Conservation (phyloP, 2,797 vertebrate genomes). For the Pristis pectinata region DNA sequence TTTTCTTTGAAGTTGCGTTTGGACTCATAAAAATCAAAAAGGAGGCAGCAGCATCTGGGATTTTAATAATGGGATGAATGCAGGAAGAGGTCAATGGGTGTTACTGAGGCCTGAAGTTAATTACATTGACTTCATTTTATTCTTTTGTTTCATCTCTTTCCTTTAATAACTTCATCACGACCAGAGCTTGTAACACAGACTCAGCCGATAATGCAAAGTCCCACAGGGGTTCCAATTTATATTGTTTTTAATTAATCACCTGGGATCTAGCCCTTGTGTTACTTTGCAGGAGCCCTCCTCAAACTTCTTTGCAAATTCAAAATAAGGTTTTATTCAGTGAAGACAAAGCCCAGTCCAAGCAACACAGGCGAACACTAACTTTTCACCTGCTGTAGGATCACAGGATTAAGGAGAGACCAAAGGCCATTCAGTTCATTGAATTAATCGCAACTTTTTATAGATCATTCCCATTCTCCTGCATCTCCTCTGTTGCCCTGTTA, state of each 20-base stretch:
- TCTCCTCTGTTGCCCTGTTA: too few species aligned
- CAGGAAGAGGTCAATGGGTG: not conserved
- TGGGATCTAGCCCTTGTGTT: not conserved
- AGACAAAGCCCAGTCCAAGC: not conserved
- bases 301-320: not conserved
- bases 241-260: not conserved
- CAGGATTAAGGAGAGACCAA: too few species aligned
- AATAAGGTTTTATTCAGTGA: not conserved
- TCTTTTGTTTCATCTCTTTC: slow-evolving; percentile 33
- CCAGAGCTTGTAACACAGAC: slow-evolving; percentile 9
- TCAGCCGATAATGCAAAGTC: not conserved
- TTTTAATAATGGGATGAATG: slow-evolving; percentile 4
- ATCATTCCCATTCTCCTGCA: too few species aligned
- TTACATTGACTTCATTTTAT: slow-evolving; percentile 27
- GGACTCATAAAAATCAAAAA: slow-evolving; percentile 33
- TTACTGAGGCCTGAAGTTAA: slow-evolving; percentile 21
- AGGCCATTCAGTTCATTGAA: too few species aligned
- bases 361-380: too few species aligned
- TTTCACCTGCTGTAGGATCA: not conserved
- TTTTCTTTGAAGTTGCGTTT: slow-evolving; percentile 28
- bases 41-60: slow-evolving; percentile 15
- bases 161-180: slow-evolving; percentile 19
- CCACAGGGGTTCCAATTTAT: slow-evolving; percentile 6
- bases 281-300: not conserved
- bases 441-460: too few species aligned